phyloP scores from a whole-genome alignment of 2,113 vertebrate species.

The Tretioscincus oriximinensis region DNA sequence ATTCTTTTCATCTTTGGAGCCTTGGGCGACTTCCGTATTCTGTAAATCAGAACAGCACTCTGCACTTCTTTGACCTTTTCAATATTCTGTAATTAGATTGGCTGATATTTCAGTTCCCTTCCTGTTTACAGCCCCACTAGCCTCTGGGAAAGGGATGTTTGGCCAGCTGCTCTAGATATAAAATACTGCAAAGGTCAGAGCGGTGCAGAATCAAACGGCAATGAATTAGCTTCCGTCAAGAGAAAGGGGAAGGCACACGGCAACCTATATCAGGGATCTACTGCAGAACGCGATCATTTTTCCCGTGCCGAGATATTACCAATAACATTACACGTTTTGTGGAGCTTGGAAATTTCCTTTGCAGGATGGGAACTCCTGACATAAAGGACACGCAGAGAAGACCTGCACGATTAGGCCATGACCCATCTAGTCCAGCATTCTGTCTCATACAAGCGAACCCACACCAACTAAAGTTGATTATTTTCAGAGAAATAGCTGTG shows the following conservation, averaged over 20 bases:
- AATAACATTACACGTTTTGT: too few species aligned
- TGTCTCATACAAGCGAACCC: too few species aligned
- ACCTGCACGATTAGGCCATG: too few species aligned
- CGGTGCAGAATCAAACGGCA: slow-evolving; percentile 40
- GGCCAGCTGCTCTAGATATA: slow-evolving; percentile 71
- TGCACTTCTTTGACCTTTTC: slow-evolving; percentile 73
- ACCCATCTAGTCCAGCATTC: too few species aligned
- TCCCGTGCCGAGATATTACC: too few species aligned
- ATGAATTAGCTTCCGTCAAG: slow-evolving; percentile 7
- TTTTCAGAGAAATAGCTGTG: too few species aligned
- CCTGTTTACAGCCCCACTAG: slow-evolving; percentile 59
- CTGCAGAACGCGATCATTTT: too few species aligned
- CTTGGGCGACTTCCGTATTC: slow-evolving; percentile 14
- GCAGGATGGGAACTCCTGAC: too few species aligned
- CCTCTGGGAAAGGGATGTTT: slow-evolving; percentile 60
- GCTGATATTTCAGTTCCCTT: slow-evolving; percentile 63
- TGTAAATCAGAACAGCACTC: slow-evolving; percentile 50
- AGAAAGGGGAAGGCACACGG: background rate
- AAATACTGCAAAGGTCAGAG: slow-evolving; percentile 76
- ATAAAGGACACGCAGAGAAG: too few species aligned
- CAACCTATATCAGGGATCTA: too few species aligned
- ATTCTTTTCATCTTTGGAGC: background rate
- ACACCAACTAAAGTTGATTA: too few species aligned
- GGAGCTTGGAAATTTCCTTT: too few species aligned
- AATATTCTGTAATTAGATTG: slow-evolving; percentile 69